These are phyloP conservation scores for Asobara japonica DNA, from an alignment of 1,140 invertebrate species.

Conservation along the genomic window DNA sequence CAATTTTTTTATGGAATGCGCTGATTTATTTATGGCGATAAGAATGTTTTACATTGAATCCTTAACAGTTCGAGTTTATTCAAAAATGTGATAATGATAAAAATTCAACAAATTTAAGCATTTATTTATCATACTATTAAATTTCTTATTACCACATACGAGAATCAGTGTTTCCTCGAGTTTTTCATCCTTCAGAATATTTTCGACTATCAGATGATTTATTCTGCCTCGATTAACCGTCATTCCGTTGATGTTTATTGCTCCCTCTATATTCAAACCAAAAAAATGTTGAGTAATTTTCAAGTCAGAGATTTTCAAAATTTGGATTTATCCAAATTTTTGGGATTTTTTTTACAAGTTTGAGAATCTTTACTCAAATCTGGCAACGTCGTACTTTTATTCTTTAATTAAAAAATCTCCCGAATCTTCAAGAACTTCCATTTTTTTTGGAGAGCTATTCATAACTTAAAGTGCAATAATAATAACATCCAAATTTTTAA, in stretches of 20 bases:
- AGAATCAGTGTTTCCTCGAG: conserved; percentile 51
- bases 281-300: no score
- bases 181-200: conserved; percentile 37
- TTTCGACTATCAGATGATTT: conserved; percentile 38
- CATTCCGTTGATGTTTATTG: conserved; percentile 44
- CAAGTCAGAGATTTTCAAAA: no score
- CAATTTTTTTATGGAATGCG: neutral
- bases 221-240: conserved; percentile 46
- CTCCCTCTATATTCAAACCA: neutral
- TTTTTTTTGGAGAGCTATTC: no score
- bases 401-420: neutral
- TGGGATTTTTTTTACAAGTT: no score
- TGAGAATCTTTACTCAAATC: no score
- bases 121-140: conserved; percentile 47
- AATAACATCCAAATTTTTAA: no score
- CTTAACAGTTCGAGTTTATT: conserved; percentile 36
- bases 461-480: no score
- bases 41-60: neutral
- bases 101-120: conserved; percentile 41
- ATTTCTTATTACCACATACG: conserved; percentile 57
- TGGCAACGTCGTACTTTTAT: no score
- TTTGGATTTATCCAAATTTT: no score
- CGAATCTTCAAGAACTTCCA: no score
- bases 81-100: conserved; percentile 49
- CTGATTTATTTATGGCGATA: no score